Conservation (phyloP, 2,888 invertebrate species). For the Liodrosophila aerea region DNA sequence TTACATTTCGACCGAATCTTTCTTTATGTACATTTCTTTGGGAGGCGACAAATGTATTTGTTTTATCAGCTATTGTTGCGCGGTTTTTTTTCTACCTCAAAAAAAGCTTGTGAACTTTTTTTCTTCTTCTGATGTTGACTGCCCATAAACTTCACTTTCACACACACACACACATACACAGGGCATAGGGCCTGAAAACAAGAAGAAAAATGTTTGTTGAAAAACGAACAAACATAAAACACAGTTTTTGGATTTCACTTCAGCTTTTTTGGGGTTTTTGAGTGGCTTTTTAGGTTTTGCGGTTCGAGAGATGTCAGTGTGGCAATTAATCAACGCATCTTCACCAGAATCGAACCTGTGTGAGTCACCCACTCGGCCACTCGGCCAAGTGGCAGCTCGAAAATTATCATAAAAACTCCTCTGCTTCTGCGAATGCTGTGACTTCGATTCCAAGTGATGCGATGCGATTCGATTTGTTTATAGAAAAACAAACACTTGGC, state of each 20-base stretch:
- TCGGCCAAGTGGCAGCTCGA: slow-evolving; percentile 21
- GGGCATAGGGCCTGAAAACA: slow-evolving; percentile 23
- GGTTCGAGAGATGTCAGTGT: slow-evolving; percentile 64
- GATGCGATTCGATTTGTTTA: slow-evolving; percentile 63
- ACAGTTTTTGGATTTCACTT: slow-evolving; percentile 62
- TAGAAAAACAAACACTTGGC: slow-evolving; percentile 72
- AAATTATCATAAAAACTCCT: too few species aligned
- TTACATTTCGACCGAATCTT: slow-evolving; percentile 65
- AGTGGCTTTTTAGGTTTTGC: slow-evolving; percentile 69
- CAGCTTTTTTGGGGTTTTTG: slow-evolving; percentile 19
- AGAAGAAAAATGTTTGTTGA: slow-evolving; percentile 74
- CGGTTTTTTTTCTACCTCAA: slow-evolving; percentile 32
- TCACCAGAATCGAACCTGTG: slow-evolving; percentile 29
- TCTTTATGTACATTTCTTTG: slow-evolving; percentile 58
- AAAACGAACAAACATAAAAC: slow-evolving; percentile 67
- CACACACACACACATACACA: slow-evolving; percentile 35
- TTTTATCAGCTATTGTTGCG: slow-evolving; percentile 72
- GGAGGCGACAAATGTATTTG: slow-evolving; percentile 75
- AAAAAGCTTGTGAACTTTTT: slow-evolving; percentile 64
- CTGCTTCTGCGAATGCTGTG: slow-evolving; percentile 15
- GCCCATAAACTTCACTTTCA: slow-evolving; percentile 71
- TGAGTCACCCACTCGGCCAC: slow-evolving; percentile 46
- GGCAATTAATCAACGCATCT: slow-evolving; percentile 77
- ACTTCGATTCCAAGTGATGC: slow-evolving; percentile 43
- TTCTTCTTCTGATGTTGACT: slow-evolving; percentile 34